Evolutionary conservation across 1,140 invertebrate genomes (phyloP), one percentile per base, ranked within the genome.

Genomic region (Trachymyrmex cornetzi): DNA sequence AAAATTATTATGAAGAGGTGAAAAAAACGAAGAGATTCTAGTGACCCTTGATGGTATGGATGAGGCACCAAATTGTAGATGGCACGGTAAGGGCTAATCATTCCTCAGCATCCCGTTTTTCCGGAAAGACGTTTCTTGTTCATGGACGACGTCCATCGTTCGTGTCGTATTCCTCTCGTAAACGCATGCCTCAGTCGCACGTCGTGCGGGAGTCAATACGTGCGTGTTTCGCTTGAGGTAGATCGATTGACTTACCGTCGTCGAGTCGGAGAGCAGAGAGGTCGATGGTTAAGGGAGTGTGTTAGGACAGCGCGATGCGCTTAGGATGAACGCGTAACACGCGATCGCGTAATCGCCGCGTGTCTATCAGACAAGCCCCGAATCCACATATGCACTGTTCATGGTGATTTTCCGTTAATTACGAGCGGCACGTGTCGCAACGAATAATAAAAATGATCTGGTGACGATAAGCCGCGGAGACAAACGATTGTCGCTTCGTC

Each of bases 161-260:
- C n/a, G 27, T 19, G 27, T 34, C 27, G 30, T 30, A 19, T 80
- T 59, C 27, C 38, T 38, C 27, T 57, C 34, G 57, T 50, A 50
- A 57, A 69, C 16, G 53, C 14, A 34, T 7, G 34, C 2, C 63
- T 55, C 38, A 16, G 27, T 75, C 16, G 22, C 22, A 79, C 74
- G 86, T 88, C 66, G 63, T 34, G 69, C n/a, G 66, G 63, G 90
- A 94, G 93, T 93, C 93, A 93, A 93, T 93, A 93, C 88, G 87
- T 77, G 92, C 88, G 88, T 88, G 89, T 80, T 92, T 92, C 92
- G 93, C 92, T 90, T 93, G 93, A 91, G 82, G 30, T 59, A 85
- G 90, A 89, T 79, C 90, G 93, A 92, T 80, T 92, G 90, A 92
- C 92, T 93, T 91, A 91, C 92, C 89, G 63, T 75, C 82, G 72